A percentile compares a stretch with the other conserved stretches of the same genome.
Evolutionary conservation across 2,888 invertebrate genomes (phyloP).

Genomic region (Yponomeuta plumbellus): DNA sequence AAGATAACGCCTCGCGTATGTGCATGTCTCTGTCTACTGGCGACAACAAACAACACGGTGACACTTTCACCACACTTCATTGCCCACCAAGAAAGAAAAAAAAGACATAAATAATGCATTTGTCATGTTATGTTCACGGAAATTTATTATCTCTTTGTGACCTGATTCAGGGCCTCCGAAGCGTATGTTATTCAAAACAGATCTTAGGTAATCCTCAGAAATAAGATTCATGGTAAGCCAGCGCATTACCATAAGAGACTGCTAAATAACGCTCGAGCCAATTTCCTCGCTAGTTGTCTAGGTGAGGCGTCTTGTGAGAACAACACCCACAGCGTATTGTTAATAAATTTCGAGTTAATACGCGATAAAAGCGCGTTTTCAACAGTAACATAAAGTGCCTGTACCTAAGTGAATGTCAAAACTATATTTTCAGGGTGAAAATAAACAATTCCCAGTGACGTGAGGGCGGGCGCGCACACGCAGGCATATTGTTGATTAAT

Average conservation of each 20-base stretch:
- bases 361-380: constrained; percentile 15
- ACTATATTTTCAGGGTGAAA: constrained; percentile 54
- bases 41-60: constrained; percentile 36
- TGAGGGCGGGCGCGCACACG: constrained; percentile 50
- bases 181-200: background rate
- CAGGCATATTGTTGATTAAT: constrained; percentile 68
- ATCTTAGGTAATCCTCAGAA: background rate
- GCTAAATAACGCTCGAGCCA: background rate
- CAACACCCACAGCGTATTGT: background rate
- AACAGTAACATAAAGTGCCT: constrained; percentile 13
- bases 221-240: background rate
- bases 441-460: constrained; percentile 63
- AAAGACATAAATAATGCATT: constrained; percentile 23
- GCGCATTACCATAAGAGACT: background rate
- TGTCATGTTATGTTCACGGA: constrained; percentile 21
- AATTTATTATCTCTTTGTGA: constrained; percentile 13
- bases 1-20: constrained; percentile 56
- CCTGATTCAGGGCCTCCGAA: background rate
- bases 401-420: constrained; percentile 33
- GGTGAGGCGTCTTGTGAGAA: background rate
- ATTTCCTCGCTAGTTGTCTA: constrained; percentile 1
- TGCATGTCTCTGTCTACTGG: constrained; percentile 50
- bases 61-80: constrained; percentile 36
- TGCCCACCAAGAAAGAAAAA: constrained; percentile 19
- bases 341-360: constrained; percentile 11